Base-by-base conservation (phyloP, 2,797 vertebrate species). In the Periophthalmus magnuspinnatus region DNA sequence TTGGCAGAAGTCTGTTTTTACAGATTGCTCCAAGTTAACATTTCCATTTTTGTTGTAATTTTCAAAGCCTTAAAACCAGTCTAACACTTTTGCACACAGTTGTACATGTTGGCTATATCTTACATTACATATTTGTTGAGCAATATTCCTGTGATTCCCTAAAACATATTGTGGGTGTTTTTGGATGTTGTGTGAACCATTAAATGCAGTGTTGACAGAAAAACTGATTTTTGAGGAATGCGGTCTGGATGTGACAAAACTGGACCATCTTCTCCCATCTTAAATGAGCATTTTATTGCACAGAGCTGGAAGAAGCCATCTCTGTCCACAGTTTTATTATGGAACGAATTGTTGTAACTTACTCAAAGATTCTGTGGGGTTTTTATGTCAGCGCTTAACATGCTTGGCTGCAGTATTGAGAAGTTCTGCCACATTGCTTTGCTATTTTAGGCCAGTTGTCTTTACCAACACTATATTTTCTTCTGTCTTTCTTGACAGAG, bases 401-500 rank as follows among this genome's bases (percentile, higher is more conserved):
- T 45, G 47, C 55, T 67, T 0, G 21, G 55, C 70, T 69, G 47
- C 28, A 54, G 14, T 32, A 54, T 47, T 66, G 14, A 66, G 14
- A 67, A 9, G 0, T 22, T 54, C 45, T 66, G 74, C 75, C 74
- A 84, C 71, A 32, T 33, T 65, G 71, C 59, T 68, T 45, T 13
- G 34, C 50, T 11, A 17, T 61, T 71, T 68, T 32, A 68, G 36
- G 45, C 68, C 71, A 72, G 5, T 32, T 32, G 61, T 41, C 22
- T 24, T 24, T 21, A 50, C 52, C 5, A 65, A 67, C 14, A 67
- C 65, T 1, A 47, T 60, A 6, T 48, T 22, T 0, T 1, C 33
- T 62, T 70, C 56, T 17, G 32, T 74, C 65, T 67, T 21, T 65
- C 59, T 75, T 61, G 74, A 67, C 78, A 99, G 98, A 93, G 78